Conservation (phyloP, 1,140 invertebrate species). For the Formica exsecta region DNA sequence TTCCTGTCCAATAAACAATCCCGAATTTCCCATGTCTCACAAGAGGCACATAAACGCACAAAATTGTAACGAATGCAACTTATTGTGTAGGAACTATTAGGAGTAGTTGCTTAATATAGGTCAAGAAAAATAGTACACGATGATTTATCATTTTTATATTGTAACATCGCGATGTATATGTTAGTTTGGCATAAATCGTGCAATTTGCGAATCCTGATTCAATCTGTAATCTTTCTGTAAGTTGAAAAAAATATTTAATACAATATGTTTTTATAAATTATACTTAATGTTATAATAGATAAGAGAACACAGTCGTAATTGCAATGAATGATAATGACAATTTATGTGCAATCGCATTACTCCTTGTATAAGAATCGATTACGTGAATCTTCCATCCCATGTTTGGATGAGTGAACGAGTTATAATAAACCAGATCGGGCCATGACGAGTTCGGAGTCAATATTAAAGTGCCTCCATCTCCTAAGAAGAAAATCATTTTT, state of each 20-base stretch:
- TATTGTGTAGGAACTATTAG: no score
- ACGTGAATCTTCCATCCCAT: slow-evolving; percentile 97
- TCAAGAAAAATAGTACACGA: neutral
- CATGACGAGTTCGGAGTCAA: slow-evolving; percentile 96
- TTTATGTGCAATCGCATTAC: slow-evolving; percentile 51
- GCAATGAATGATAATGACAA: slow-evolving; percentile 57
- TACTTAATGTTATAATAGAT: slow-evolving; percentile 64
- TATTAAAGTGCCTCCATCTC: slow-evolving; percentile 91
- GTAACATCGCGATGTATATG: neutral
- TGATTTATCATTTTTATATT: neutral
- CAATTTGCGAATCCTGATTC: neutral
- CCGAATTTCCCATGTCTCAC: no score
- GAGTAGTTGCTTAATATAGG: neutral
- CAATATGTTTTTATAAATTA: slow-evolving; percentile 20
- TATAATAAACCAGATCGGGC: slow-evolving; percentile 97
- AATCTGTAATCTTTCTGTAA: neutral
- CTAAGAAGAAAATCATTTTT: slow-evolving; percentile 74
- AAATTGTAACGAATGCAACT: no score
- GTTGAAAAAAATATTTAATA: neutral
- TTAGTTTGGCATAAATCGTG: neutral
- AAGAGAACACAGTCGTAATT: slow-evolving; percentile 67
- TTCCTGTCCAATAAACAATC: no score
- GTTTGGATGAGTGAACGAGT: slow-evolving; percentile 96
- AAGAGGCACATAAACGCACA: no score
- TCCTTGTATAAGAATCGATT: slow-evolving; percentile 89